Percentiles rank a stretch among this genome's conserved stretches.
These are phyloP conservation scores for Decapterus maruadsi DNA, from an alignment of 2,797 vertebrate genomes.

Conservation along the genomic window DNA sequence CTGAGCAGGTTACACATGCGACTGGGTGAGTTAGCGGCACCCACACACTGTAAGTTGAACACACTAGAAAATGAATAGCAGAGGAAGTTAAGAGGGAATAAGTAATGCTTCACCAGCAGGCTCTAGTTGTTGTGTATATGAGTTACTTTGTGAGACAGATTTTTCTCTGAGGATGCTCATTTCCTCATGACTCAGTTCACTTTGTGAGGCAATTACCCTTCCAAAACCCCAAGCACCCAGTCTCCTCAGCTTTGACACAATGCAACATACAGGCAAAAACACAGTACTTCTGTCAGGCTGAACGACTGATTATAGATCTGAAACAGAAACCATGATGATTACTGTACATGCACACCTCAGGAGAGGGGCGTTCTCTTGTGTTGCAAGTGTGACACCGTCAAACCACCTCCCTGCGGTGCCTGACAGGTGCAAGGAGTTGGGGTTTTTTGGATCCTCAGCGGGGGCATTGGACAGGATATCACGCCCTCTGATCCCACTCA, in stretches of 20 bases:
- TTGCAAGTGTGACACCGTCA: constrained; percentile 72
- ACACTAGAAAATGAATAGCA: constrained; percentile 79
- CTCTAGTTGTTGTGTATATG: constrained; percentile 77
- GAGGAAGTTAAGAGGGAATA: constrained; percentile 82
- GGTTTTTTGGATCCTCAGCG: constrained; percentile 75
- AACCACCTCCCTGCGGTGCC: constrained; percentile 74
- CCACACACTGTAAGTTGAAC: constrained; percentile 82
- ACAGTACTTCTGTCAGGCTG: constrained; percentile 79
- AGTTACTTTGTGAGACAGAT: constrained; percentile 77
- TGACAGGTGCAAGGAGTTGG: constrained; percentile 81
- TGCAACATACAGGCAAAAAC: constrained; percentile 67
- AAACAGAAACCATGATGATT: constrained; percentile 82
- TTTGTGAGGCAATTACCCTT: constrained; percentile 80
- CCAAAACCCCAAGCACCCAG: constrained; percentile 69
- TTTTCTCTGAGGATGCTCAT: constrained; percentile 78
- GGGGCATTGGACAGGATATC: constrained; percentile 81
- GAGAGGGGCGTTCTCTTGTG: constrained; percentile 73
- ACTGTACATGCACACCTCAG: constrained; percentile 80
- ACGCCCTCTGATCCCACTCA: constrained; percentile 80
- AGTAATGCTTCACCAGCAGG: constrained; percentile 77
- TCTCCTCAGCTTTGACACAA: constrained; percentile 69
- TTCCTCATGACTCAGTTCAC: constrained; percentile 77
- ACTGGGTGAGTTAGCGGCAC: constrained; percentile 79
- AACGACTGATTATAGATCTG: constrained; percentile 87
- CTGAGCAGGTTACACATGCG: constrained; percentile 80